These are phyloP conservation scores for Tribolium freemani DNA, from an alignment of 2,888 invertebrate genomes.

Conservation along the genomic window DNA sequence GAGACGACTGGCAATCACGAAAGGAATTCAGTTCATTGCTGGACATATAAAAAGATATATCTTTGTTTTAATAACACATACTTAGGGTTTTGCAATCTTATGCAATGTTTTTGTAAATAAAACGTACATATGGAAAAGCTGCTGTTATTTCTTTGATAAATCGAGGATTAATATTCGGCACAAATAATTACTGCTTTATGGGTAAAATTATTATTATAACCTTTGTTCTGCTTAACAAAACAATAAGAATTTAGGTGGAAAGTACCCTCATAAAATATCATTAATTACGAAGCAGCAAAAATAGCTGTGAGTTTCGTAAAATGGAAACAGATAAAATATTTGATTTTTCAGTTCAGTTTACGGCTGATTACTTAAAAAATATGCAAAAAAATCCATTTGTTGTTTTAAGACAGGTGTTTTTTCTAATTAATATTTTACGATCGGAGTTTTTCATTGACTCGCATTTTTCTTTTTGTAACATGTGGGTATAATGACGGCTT, in stretches of 20 bases:
- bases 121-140: no score
- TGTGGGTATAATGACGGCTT: conserved; percentile 13
- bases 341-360: background rate
- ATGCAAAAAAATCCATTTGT: no score
- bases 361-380: no score
- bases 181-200: background rate
- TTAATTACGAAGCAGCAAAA: background rate
- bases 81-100: no score
- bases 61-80: no score
- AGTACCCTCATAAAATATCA: background rate
- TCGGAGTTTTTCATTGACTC: background rate
- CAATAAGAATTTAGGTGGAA: background rate
- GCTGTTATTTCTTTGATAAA: no score
- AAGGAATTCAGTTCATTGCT: background rate
- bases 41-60: background rate
- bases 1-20: background rate
- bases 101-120: no score
- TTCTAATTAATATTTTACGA: background rate
- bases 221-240: background rate
- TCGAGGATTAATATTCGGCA: no score
- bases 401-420: background rate
- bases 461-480: background rate
- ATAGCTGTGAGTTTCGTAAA: background rate
- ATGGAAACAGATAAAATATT: background rate
- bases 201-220: background rate